Conservation (phyloP, 92 coral and sea anemone genomes). For the Siderastrea radians region DNA sequence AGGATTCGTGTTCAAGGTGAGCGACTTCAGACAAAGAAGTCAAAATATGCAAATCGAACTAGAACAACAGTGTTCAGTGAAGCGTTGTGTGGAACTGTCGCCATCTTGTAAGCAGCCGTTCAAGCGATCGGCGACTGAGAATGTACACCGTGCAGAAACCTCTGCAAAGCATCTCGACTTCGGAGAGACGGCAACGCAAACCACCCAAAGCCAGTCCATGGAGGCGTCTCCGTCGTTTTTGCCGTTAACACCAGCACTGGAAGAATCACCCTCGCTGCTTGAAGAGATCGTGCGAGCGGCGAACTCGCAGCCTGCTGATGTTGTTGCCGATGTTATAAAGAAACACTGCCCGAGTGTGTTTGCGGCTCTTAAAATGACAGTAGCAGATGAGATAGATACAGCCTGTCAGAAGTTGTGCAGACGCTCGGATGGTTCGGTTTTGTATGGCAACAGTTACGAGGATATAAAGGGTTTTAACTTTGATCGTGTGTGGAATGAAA, state of each 20-base stretch:
- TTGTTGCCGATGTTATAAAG: conserved; percentile 14
- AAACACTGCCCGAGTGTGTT: conserved; percentile 37
- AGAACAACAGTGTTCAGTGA: conserved; percentile 14
- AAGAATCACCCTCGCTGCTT: not conserved
- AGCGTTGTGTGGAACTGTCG: conserved; percentile 28
- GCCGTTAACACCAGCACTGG: not conserved
- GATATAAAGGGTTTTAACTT: conserved; percentile 31
- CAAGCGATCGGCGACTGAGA: not conserved
- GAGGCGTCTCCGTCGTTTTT: not conserved
- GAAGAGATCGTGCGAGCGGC: not conserved
- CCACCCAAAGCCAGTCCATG: not conserved
- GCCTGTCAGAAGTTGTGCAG: conserved; percentile 45
- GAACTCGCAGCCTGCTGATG: not conserved
- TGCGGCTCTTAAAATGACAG: conserved; percentile 25
- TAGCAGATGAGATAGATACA: conserved; percentile 16
- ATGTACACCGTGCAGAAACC: not conserved
- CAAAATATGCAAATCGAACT: conserved; percentile 4
- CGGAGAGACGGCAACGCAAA: not conserved
- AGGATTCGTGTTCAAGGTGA: conserved; percentile 23
- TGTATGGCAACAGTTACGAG: conserved; percentile 46
- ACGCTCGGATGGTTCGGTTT: conserved; percentile 45
- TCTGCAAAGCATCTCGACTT: not conserved
- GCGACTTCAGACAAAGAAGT: conserved; percentile 29
- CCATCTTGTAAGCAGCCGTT: conserved; percentile 40
- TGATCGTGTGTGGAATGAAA: conserved; percentile 63